A percentile compares a stretch with the other conserved stretches of the same genome.
Conservation (phyloP, 2,888 invertebrate species). For the Nowickia ferox region DNA sequence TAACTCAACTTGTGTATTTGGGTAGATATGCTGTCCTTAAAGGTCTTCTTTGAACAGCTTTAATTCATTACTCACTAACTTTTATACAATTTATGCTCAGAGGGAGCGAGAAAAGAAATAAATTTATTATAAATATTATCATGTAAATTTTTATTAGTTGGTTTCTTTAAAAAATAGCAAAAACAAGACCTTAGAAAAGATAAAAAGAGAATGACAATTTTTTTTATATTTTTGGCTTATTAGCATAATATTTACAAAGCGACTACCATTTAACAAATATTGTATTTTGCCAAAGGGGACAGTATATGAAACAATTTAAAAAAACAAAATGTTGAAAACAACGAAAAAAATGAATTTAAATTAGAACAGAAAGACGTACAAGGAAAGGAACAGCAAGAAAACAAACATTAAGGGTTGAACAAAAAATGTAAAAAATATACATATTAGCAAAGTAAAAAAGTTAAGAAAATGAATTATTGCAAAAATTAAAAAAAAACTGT, state of each 20-base stretch:
- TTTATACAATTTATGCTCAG: background rate
- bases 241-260: constrained; percentile 67
- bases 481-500: constrained; percentile 32
- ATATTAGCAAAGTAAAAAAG: constrained; percentile 1
- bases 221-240: constrained; percentile 53
- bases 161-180: constrained; percentile 26
- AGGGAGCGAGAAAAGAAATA: constrained; percentile 21
- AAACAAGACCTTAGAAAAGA: constrained; percentile 6
- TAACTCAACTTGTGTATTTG: too few relatives aligned
- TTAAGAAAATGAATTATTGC: constrained; percentile 52
- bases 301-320: constrained; percentile 22
- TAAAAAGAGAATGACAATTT: constrained; percentile 26
- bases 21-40: too few relatives aligned
- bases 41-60: too few relatives aligned
- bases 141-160: constrained; percentile 52
- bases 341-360: constrained; percentile 41
- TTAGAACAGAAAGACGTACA: constrained; percentile 24
- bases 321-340: constrained; percentile 15
- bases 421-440: constrained; percentile 2
- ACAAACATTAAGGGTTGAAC: constrained; percentile 48
- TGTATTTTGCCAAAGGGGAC: constrained; percentile 57
- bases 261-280: constrained; percentile 63
- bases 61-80: background rate
- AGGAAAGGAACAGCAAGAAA: constrained; percentile 30
- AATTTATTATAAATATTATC: constrained; percentile 51